Evolutionary conservation across 2,113 vertebrate species (phyloP).

Genomic region (Choloepus hoffmanni): DNA sequence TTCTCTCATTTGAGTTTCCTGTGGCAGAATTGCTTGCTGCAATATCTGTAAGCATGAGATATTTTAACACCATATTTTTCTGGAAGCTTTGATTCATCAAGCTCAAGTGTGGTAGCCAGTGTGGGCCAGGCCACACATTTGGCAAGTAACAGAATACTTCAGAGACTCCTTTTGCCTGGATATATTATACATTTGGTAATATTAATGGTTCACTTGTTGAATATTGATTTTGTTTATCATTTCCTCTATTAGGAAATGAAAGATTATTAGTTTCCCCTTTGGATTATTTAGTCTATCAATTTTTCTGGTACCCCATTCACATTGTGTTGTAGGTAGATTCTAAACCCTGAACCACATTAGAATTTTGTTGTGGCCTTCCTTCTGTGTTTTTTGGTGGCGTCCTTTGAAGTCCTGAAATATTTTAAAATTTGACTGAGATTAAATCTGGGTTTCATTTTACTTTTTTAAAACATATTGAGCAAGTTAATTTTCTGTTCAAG

Average conservation of each 20-base stretch:
- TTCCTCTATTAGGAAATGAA: conserved; percentile 58
- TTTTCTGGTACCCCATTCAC: neutral
- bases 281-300: conserved; percentile 26
- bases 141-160: neutral
- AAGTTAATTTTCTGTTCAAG: conserved; percentile 70
- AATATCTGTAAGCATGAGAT: neutral
- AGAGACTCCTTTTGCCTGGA: conserved; percentile 8
- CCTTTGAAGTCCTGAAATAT: conserved; percentile 80
- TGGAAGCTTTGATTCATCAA: neutral
- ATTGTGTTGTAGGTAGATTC: neutral
- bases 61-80: neutral
- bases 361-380: conserved; percentile 44
- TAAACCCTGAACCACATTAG: neutral
- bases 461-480: conserved; percentile 71
- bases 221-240: conserved; percentile 22
- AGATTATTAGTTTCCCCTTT: neutral
- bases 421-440: conserved; percentile 74
- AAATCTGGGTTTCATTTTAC: conserved; percentile 76
- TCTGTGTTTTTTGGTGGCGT: conserved; percentile 41
- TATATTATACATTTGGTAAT: neutral
- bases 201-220: conserved; percentile 34
- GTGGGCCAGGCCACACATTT: neutral
- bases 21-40: neutral
- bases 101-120: neutral
- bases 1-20: neutral